phyloP scores from a whole-genome alignment of 2,888 invertebrate genomes.

The Cetonia aurata region DNA sequence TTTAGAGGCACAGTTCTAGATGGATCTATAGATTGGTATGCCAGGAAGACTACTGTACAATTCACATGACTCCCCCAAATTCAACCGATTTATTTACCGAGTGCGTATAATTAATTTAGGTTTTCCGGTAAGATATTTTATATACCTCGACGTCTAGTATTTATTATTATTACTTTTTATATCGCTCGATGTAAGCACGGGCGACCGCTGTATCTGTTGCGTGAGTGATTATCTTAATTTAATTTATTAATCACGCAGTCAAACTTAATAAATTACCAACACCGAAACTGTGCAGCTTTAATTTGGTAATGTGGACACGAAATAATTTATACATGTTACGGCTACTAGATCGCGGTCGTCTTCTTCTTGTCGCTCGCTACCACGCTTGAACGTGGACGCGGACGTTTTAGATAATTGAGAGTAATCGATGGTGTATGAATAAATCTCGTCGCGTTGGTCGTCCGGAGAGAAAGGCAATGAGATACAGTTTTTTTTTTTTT shows the following conservation, averaged over 20 bases:
- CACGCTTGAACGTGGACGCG: conserved; percentile 10
- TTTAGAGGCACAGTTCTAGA: no score
- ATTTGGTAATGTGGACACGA: conserved; percentile 34
- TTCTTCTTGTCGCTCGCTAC: conserved; percentile 11
- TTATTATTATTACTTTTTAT: conserved; percentile 18
- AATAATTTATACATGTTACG: conserved; percentile 31
- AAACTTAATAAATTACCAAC: conserved; percentile 40
- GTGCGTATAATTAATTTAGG: no score
- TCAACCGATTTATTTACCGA: no score
- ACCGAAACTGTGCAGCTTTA: conserved; percentile 36
- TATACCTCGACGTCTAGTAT: neutral
- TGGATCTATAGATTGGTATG: no score
- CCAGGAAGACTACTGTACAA: no score
- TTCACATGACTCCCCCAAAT: no score
- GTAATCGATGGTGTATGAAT: conserved; percentile 38
- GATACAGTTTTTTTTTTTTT: neutral
- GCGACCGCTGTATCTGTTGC: neutral
- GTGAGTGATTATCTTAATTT: conserved; percentile 38
- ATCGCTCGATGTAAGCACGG: neutral
- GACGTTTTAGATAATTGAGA: conserved; percentile 39
- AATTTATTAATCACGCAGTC: conserved; percentile 35
- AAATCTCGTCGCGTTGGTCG: conserved; percentile 31
- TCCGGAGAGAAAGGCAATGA: conserved; percentile 17
- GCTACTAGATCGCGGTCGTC: conserved; percentile 33
- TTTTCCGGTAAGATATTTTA: conserved; percentile 10